Evolutionary conservation across 1,140 invertebrate genomes (phyloP), one percentile per base, ranked within the genome.

Genomic region (Gonatopus flavifemur): DNA sequence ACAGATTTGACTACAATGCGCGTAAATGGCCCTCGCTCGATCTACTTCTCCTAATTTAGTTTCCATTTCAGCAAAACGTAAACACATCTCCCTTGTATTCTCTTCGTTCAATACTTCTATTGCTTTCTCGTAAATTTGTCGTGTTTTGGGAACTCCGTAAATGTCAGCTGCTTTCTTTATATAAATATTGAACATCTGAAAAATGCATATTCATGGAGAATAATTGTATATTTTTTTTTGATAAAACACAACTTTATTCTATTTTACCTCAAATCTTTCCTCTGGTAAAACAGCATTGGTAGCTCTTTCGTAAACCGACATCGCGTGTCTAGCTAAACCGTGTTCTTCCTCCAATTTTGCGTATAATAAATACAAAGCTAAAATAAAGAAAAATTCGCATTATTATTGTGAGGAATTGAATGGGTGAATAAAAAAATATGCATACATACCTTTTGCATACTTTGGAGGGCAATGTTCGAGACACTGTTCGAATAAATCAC

Each of bases 401-500:
- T n/a, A n/a, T n/a, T n/a, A n/a, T n/a, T n/a, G n/a, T n/a, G n/a
- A n/a, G 28, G n/a, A 30, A 30, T 39, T 39, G 8, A 21, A 19
- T 19, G 7, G 18, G 9, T 28, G 16, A 16, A 20, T 25, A 42
- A 30, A 42, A 33, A 36, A 49, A 30, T n/a, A 44, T 21, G 21
- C 20, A 36, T 13, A 30, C 61, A 72, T 76, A 87, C 85, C 80
- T 82, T 98, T 98, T 2, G 94, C 91, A 83, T 89, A 98, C 74
- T 98, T 93, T 7, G 88, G 78, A 13, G 97, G 96, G 79, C 96
- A 98, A 57, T 90, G 82, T 75, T 98, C 96, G 30, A 99, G 77
- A 74, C 97, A 99, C 70, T 99, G 97, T 76, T 99, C 97, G 84
- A 99, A 99, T 31, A 99, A 83, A 84, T 99, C 98, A 65, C 97